These are phyloP conservation scores for Urosaurus nigricauda DNA, from an alignment of 2,797 vertebrate species.

Conservation along the genomic window DNA sequence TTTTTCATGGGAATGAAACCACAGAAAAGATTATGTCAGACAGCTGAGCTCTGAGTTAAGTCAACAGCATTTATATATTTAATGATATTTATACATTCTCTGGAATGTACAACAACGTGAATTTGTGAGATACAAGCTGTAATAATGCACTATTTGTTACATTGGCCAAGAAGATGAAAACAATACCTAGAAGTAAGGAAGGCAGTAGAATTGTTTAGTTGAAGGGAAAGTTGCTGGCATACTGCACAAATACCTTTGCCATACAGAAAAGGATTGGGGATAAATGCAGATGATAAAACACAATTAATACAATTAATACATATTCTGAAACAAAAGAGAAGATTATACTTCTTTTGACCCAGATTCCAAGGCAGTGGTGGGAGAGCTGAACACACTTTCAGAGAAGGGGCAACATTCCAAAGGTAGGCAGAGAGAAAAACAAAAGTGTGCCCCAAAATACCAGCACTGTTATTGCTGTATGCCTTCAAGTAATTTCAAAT, in stretches of 20 bases:
- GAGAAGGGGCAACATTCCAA: too few species aligned
- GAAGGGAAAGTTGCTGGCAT: background rate
- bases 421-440: too few species aligned
- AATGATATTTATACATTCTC: slow-evolving; percentile 8
- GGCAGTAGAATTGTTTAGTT: background rate
- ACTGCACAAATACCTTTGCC: slow-evolving; percentile 2
- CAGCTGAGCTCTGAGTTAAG: background rate
- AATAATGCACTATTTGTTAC: slow-evolving; percentile 2
- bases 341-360: background rate
- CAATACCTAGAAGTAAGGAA: background rate
- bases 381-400: too few species aligned
- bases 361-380: background rate
- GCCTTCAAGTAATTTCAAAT: too few species aligned
- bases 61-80: slow-evolving; percentile 16
- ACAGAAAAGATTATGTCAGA: background rate
- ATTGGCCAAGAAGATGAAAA: slow-evolving; percentile 13
- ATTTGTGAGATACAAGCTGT: background rate
- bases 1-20: slow-evolving; percentile 4
- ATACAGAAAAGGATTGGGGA: slow-evolving; percentile 6
- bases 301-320: background rate
- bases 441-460: too few species aligned
- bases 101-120: slow-evolving; percentile 2
- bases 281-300: background rate
- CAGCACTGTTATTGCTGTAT: too few species aligned
- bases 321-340: slow-evolving; percentile 7